These are phyloP conservation scores for Harpagifer antarcticus DNA, from an alignment of 2,797 vertebrate species.

Conservation along the genomic window DNA sequence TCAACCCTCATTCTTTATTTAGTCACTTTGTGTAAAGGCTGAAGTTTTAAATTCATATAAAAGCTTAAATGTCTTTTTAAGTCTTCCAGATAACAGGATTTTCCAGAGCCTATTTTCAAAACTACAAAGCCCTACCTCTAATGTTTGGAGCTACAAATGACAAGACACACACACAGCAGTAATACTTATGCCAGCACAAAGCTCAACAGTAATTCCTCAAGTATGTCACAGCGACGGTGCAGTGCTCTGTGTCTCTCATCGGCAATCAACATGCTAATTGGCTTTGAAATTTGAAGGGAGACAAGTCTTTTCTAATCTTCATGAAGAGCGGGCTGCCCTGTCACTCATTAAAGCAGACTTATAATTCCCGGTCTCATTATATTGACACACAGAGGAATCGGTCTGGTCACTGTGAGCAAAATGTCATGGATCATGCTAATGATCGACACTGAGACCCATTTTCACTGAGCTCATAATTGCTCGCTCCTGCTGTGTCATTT, in stretches of 20 bases:
- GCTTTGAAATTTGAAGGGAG: constrained; percentile 45
- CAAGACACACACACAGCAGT: constrained; percentile 26
- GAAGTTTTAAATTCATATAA: not conserved
- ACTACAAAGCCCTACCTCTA: not conserved
- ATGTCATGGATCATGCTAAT: constrained; percentile 69
- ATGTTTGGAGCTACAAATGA: constrained; percentile 39
- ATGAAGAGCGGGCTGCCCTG: constrained; percentile 44
- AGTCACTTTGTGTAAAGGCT: constrained; percentile 9
- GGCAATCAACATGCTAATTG: constrained; percentile 65
- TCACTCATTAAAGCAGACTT: constrained; percentile 68
- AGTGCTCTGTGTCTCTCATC: constrained; percentile 33
- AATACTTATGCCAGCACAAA: constrained; percentile 16
- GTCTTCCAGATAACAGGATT: constrained; percentile 2
- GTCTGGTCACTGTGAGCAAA: constrained; percentile 54
- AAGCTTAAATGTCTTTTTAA: constrained; percentile 25
- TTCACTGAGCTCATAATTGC: constrained; percentile 65
- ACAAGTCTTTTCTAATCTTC: constrained; percentile 52
- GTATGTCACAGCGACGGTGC: constrained; percentile 26
- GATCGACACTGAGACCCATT: constrained; percentile 50
- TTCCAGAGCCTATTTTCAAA: not conserved
- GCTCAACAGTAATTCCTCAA: constrained; percentile 26
- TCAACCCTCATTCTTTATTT: not conserved
- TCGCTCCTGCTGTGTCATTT: constrained; percentile 58
- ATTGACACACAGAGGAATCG: constrained; percentile 48
- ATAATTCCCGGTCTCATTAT: constrained; percentile 59